Evolutionary conservation across 2,113 vertebrate genomes (phyloP).

Genomic region (Corythornis vintsioides): DNA sequence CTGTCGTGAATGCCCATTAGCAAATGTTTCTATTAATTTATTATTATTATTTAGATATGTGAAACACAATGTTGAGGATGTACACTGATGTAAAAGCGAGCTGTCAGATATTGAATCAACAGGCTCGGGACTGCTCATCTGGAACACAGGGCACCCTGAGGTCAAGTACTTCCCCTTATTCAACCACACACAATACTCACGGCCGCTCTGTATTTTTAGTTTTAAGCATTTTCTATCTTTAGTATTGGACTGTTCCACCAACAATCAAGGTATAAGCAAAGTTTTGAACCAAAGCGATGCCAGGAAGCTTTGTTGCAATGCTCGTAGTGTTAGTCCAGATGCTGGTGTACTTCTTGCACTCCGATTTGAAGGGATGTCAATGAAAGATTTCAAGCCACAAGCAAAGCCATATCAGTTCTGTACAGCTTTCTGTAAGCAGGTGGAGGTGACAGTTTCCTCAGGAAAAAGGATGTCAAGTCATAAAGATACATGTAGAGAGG

Average conservation of each 20-base stretch:
- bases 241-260: not conserved
- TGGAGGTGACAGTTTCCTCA: not conserved
- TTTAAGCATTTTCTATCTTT: constrained; percentile 1
- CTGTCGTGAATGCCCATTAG: not conserved
- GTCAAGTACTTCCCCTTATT: constrained; percentile 56
- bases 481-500: not conserved
- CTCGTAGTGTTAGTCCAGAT: not conserved
- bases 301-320: not conserved
- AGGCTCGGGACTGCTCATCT: constrained; percentile 33
- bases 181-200: constrained; percentile 27
- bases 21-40: not conserved
- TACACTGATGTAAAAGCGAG: not conserved
- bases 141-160: not conserved
- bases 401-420: not conserved
- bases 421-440: not conserved
- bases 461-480: not conserved
- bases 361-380: not conserved
- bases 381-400: not conserved
- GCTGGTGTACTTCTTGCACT: accelerated
- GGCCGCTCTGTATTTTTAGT: constrained; percentile 3
- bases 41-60: not conserved
- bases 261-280: not conserved
- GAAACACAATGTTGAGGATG: not conserved
- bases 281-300: not conserved
- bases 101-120: not conserved